A percentile compares a stretch with the other conserved stretches of the same genome.
These are phyloP conservation scores for Andrena minutula DNA, from an alignment of 2,888 invertebrate genomes.

Conservation along the genomic window DNA sequence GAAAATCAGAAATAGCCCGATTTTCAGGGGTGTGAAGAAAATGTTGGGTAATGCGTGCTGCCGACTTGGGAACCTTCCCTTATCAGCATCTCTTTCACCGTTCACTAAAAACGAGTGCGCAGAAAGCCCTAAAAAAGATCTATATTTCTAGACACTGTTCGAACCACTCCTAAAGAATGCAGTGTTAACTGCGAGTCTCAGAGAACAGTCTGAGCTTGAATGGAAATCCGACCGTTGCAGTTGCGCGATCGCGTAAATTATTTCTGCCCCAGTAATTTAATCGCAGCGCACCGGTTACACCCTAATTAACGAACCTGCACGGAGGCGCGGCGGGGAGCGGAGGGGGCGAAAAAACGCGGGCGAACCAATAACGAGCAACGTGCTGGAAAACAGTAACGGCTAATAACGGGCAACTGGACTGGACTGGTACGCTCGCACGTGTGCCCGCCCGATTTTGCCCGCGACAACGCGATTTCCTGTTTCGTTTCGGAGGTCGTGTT, in stretches of 20 bases:
- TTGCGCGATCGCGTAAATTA: constrained; percentile 37
- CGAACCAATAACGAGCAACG: constrained; percentile 53
- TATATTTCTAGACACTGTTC: too few relatives aligned
- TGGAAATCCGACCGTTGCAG: neutral
- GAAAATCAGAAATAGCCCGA: too few relatives aligned
- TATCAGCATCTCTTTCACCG: too few relatives aligned
- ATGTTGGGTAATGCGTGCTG: too few relatives aligned
- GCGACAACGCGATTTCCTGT: constrained; percentile 71
- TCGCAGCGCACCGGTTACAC: constrained; percentile 41
- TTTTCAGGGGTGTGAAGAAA: too few relatives aligned
- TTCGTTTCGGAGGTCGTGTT: constrained; percentile 68
- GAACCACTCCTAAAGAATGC: neutral
- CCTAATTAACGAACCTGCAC: constrained; percentile 45
- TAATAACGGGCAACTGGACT: constrained; percentile 65
- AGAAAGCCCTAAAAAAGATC: too few relatives aligned
- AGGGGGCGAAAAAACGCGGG: constrained; percentile 3
- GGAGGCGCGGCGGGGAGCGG: neutral
- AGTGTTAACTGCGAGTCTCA: neutral
- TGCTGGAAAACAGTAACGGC: constrained; percentile 64
- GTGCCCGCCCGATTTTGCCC: constrained; percentile 54
- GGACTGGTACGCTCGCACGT: constrained; percentile 17
- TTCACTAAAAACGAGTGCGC: too few relatives aligned
- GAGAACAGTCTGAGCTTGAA: neutral
- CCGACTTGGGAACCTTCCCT: too few relatives aligned
- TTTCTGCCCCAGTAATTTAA: constrained; percentile 42